Conservation (phyloP, 2,888 invertebrate species). For the Actias luna region DNA sequence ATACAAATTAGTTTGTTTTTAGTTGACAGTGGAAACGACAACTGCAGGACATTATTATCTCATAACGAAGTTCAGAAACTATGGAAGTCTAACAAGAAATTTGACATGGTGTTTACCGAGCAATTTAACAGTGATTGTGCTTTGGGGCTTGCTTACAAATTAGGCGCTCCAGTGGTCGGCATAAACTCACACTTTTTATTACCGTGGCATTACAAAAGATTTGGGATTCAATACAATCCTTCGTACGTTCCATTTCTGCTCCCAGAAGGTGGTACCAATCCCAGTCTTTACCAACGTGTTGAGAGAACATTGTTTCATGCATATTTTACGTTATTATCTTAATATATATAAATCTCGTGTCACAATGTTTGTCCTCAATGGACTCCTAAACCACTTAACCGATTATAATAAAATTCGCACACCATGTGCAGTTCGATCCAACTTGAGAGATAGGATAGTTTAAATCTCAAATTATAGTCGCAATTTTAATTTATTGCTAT, state of each 20-base stretch:
- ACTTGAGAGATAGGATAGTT: too few relatives aligned
- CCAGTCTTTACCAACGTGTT: conserved; percentile 73
- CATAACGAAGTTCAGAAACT: conserved; percentile 56
- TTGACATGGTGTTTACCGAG: conserved; percentile 83
- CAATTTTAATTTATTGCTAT: too few relatives aligned
- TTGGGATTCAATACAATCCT: conserved; percentile 82
- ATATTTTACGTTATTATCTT: conserved; percentile 32
- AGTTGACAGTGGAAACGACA: conserved; percentile 38
- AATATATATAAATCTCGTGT: too few relatives aligned
- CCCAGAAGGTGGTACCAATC: conserved; percentile 71
- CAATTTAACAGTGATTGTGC: conserved; percentile 83
- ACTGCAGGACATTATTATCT: conserved; percentile 49
- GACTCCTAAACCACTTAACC: too few relatives aligned
- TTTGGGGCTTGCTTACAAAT: conserved; percentile 79
- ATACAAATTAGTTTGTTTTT: conserved; percentile 41
- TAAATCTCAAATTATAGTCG: too few relatives aligned
- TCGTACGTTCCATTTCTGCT: conserved; percentile 80
- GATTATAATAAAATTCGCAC: too few relatives aligned
- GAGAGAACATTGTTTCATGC: conserved; percentile 56
- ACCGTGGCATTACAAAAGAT: conserved; percentile 80
- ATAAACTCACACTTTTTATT: conserved; percentile 78
- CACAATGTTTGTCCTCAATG: too few relatives aligned
- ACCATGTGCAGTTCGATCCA: too few relatives aligned
- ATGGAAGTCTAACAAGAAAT: conserved; percentile 64
- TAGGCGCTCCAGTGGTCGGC: conserved; percentile 80